Percentiles rank a stretch among this genome's conserved stretches.
These are phyloP conservation scores for Nycteola revayana DNA, from an alignment of 2,888 invertebrate species.

Conservation along the genomic window DNA sequence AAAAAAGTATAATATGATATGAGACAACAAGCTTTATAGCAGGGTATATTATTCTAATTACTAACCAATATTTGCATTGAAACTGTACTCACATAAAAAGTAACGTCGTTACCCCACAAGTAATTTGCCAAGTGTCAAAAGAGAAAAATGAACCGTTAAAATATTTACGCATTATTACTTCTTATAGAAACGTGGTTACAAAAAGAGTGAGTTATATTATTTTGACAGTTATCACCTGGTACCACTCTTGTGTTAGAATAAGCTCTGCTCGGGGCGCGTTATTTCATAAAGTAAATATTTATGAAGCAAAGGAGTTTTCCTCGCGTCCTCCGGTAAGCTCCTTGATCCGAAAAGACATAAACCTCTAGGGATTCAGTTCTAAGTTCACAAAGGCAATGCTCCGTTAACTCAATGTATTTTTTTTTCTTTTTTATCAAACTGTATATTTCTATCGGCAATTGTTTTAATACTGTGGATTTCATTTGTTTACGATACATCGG, in stretches of 20 bases:
- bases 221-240: slow-evolving; percentile 70
- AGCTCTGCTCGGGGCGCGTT: slow-evolving; percentile 67
- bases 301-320: slow-evolving; percentile 72
- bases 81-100: background rate
- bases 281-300: slow-evolving; percentile 82
- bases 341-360: slow-evolving; percentile 79
- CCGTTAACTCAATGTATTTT: slow-evolving; percentile 40
- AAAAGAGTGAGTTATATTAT: slow-evolving; percentile 34
- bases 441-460: slow-evolving; percentile 32
- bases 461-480: slow-evolving; percentile 24
- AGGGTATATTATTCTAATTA: no score
- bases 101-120: slow-evolving; percentile 6
- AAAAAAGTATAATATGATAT: no score
- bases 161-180: slow-evolving; percentile 18
- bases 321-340: slow-evolving; percentile 71
- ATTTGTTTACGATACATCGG: slow-evolving; percentile 8
- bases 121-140: slow-evolving; percentile 1
- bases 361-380: slow-evolving; percentile 75
- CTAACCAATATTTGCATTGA: no score
- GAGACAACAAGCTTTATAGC: no score
- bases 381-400: slow-evolving; percentile 72
- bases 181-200: slow-evolving; percentile 13
- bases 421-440: slow-evolving; percentile 45
- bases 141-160: slow-evolving; percentile 5
- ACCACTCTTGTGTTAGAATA: slow-evolving; percentile 61